A percentile compares a stretch with the other conserved stretches of the same genome.
phyloP scores from a whole-genome alignment of 2,797 vertebrate genomes.

The Gambusia yucatana region DNA sequence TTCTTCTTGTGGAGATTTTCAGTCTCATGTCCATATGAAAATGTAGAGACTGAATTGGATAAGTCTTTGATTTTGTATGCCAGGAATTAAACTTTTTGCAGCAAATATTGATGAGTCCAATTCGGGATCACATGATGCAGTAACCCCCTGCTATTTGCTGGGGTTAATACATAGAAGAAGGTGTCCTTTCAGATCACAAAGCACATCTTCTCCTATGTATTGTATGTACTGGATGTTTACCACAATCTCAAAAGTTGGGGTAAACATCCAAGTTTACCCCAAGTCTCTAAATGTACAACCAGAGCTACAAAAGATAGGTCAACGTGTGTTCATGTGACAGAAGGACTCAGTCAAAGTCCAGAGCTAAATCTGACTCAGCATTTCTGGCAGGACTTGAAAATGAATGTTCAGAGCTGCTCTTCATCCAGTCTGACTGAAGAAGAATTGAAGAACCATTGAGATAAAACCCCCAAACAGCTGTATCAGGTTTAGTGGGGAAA shows the following conservation, averaged over 20 bases:
- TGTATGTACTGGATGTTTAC: neutral
- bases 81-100: neutral
- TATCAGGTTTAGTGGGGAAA: neutral
- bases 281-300: neutral
- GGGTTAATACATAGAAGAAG: neutral
- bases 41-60: constrained; percentile 10
- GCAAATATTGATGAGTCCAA: neutral
- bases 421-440: neutral
- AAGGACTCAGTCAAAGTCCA: neutral
- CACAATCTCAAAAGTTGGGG: too few relatives aligned
- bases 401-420: neutral
- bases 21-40: constrained; percentile 2
- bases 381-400: neutral
- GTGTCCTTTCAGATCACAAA: neutral
- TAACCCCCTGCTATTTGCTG: neutral
- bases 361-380: neutral
- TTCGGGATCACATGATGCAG: neutral
- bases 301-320: neutral
- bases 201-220: neutral
- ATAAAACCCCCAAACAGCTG: neutral
- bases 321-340: neutral
- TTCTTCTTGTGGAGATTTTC: neutral
- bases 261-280: neutral
- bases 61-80: constrained; percentile 33
- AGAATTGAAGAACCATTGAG: too few relatives aligned